phyloP scores from a whole-genome alignment of 2,797 vertebrate species.

The Tragopan temminckii region DNA sequence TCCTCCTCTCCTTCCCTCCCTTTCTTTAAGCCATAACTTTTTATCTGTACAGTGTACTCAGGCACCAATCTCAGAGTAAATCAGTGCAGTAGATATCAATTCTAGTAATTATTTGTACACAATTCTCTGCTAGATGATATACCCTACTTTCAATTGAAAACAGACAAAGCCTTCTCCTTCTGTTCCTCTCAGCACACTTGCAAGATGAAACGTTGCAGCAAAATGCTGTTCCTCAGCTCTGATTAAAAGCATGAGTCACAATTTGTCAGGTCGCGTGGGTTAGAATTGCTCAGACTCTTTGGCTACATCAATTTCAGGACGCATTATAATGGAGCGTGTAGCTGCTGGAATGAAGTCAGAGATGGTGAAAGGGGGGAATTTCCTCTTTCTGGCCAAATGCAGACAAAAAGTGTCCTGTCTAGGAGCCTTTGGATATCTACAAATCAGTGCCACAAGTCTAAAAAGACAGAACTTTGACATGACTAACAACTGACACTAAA shows the following conservation, averaged over 20 bases:
- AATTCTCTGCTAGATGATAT: neutral
- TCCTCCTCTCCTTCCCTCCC: neutral
- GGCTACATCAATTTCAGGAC: neutral
- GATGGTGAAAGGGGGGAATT: slow-evolving; percentile 40
- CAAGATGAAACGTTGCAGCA: slow-evolving; percentile 26
- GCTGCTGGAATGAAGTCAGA: slow-evolving; percentile 20
- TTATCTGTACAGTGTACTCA: neutral
- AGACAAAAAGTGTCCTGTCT: neutral
- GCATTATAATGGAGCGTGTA: neutral
- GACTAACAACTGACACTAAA: neutral
- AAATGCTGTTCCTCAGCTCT: slow-evolving; percentile 50
- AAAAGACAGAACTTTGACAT: neutral
- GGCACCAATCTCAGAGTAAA: neutral
- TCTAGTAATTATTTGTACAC: slow-evolving; percentile 32
- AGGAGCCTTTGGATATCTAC: neutral
- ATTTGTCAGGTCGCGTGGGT: neutral
- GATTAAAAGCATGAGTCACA: slow-evolving; percentile 67
- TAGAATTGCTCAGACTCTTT: neutral
- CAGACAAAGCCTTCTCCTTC: slow-evolving; percentile 7
- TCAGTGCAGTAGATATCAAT: neutral
- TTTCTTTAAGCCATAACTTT: neutral
- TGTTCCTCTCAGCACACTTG: neutral
- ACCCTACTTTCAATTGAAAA: neutral
- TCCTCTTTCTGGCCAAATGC: neutral
- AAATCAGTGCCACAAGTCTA: neutral